Base-by-base conservation (phyloP, 2,113 vertebrate species). In the Fulica atra region DNA sequence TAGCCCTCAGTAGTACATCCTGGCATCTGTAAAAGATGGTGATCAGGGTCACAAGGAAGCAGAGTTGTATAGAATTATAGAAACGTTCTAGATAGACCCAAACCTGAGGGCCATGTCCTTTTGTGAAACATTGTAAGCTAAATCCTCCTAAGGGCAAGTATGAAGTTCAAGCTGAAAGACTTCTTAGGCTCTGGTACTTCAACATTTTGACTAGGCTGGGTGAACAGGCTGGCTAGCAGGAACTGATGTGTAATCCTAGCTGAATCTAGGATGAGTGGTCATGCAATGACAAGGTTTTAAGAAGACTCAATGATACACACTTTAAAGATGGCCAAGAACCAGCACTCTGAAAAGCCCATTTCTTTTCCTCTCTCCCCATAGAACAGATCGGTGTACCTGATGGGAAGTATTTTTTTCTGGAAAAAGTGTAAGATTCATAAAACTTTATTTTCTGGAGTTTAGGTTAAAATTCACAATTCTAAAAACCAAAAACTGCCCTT, bases 281-380 rank as follows among this genome's bases (percentile, higher is more conserved):
- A 60, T 86, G 28, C 17, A 53, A 10, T 46, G 40, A 81, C 33
- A 28, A 35, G 26, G 17, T 69, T 89, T 88, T 44, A 77, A 85
- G 60, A 26, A 74, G 20, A 11, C 11, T 65, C 2, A 1, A 16
- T 78, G 28, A 61, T 24, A 54, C 0, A n/a, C 4, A 7, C 16
- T 70, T 95, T n/a, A 70, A 81, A 83, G 33, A 66, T 48, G 11
- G 8, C 13, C 24, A 81, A 5, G 3, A 48, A 19, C 10, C 46
- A 29, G 3, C 28, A 40, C 40, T 73, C 36, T 72, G 24, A 46
- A 93, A 92, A 71, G 16, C 35, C 4, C 63, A 1, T 0, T 16
- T 56, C 17, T 70, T 73, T 73, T 38, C 12, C 11, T 48, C 17
- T 48, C 6, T 57, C 11, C 7, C 7, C 14, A 25, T 24, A 86